A percentile compares a stretch with the other conserved stretches of the same genome.
These are phyloP conservation scores for Eidolon dupreanum DNA, from an alignment of 2,797 vertebrate species.

Conservation along the genomic window DNA sequence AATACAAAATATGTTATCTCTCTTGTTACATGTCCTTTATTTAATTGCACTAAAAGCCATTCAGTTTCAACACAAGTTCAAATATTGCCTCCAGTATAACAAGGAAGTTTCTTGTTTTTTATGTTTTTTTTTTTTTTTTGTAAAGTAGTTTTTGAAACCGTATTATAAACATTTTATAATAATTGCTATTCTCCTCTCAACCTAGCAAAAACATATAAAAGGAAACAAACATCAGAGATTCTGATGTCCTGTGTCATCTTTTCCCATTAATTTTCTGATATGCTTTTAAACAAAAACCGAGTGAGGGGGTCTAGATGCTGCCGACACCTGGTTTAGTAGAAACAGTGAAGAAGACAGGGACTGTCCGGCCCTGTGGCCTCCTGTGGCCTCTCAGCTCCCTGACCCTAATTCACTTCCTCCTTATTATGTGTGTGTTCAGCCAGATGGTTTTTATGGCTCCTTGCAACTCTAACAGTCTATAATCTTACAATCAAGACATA, in stretches of 20 bases:
- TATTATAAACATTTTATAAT: neutral
- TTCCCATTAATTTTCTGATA: neutral
- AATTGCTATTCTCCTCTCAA: neutral
- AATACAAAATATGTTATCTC: neutral
- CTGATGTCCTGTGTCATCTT: neutral
- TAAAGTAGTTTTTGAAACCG: neutral
- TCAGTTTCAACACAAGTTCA: slow-evolving; percentile 1
- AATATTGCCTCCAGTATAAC: neutral
- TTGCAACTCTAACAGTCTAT: neutral
- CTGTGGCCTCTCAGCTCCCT: neutral
- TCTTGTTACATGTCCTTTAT: neutral
- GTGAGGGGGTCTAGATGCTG: neutral
- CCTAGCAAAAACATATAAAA: neutral
- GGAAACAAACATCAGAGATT: neutral
- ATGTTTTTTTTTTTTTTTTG: neutral
- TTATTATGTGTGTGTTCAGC: neutral
- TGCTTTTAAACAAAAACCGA: neutral
- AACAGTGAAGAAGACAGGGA: neutral
- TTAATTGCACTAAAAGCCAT: neutral
- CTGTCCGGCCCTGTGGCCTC: rapidly evolving
- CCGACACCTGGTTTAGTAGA: neutral
- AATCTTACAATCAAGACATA: neutral
- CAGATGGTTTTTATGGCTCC: neutral
- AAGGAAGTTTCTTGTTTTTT: neutral
- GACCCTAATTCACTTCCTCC: neutral